Conservation (phyloP, 1,140 invertebrate genomes). For the Maconellicoccus hirsutus region DNA sequence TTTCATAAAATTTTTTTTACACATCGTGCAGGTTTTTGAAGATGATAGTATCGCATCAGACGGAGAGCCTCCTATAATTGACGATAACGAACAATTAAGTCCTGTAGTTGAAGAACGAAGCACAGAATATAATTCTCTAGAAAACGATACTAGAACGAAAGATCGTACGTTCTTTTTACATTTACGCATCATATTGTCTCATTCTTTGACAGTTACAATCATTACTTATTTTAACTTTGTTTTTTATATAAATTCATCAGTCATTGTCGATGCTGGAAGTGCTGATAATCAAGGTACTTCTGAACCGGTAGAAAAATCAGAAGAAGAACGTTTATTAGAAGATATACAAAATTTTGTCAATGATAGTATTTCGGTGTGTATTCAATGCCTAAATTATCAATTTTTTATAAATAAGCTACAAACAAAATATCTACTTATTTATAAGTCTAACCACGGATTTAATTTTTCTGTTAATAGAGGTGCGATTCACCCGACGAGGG, state of each 20-base stretch:
- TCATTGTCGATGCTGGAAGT: neutral
- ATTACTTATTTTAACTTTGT: neutral
- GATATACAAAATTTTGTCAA: neutral
- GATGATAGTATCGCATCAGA: slow-evolving; percentile 35
- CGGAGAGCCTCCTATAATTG: slow-evolving; percentile 30
- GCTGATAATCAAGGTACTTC: neutral
- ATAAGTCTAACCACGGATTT: too few relatives aligned
- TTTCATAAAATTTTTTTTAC: too few relatives aligned
- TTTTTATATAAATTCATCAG: too few relatives aligned
- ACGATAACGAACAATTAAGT: slow-evolving; percentile 27
- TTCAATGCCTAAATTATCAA: neutral
- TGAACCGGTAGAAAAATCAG: neutral
- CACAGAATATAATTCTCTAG: slow-evolving; percentile 23
- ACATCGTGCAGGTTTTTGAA: slow-evolving; percentile 36
- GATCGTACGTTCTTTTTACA: too few relatives aligned
- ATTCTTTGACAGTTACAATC: too few relatives aligned
- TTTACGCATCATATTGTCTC: too few relatives aligned
- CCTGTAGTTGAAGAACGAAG: slow-evolving; percentile 30
- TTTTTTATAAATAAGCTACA: neutral
- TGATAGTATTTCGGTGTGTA: neutral
- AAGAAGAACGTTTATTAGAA: neutral
- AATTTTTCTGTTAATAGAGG: slow-evolving; percentile 4
- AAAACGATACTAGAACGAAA: neutral
- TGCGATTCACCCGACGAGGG: slow-evolving; percentile 29
- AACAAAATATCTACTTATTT: too few relatives aligned